phyloP scores from a whole-genome alignment of 1,140 invertebrate species.

The Meloidogyne floridensis region DNA sequence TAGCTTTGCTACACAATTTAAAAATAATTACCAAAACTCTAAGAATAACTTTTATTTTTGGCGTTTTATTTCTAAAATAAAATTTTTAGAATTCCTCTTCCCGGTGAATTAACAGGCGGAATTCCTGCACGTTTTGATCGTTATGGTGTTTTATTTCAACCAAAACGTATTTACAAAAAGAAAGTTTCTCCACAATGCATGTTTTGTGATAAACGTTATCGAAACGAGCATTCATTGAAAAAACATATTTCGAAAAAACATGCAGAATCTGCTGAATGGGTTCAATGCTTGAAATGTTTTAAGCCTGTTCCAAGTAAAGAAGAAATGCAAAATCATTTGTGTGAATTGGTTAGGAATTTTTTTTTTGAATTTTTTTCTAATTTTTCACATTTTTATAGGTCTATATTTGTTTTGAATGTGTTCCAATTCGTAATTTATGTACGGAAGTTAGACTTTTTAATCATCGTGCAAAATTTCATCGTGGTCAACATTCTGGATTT shows the following conservation, averaged over 20 bases:
- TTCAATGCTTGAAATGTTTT: constrained; percentile 64
- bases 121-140: constrained; percentile 56
- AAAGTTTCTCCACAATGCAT: constrained; percentile 65
- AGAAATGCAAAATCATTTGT: constrained; percentile 54
- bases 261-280: constrained; percentile 59
- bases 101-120: constrained; percentile 55
- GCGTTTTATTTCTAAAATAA: not conserved
- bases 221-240: constrained; percentile 65
- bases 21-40: too few relatives aligned
- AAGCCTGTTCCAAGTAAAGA: constrained; percentile 52
- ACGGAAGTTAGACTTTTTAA: constrained; percentile 54
- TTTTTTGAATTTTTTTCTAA: constrained; percentile 21
- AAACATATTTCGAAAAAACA: constrained; percentile 64
- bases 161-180: constrained; percentile 62
- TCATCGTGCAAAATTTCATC: constrained; percentile 62
- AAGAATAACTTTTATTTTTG: too few relatives aligned
- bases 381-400: constrained; percentile 45
- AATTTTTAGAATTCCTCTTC: constrained; percentile 55
- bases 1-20: too few relatives aligned
- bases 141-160: constrained; percentile 53
- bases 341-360: constrained; percentile 55
- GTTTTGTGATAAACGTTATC: constrained; percentile 64
- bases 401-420: constrained; percentile 63
- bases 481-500: constrained; percentile 64
- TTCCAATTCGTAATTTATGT: constrained; percentile 62